Conservation (phyloP, 2,888 invertebrate species). For the Aphidoletes aphidimyza region DNA sequence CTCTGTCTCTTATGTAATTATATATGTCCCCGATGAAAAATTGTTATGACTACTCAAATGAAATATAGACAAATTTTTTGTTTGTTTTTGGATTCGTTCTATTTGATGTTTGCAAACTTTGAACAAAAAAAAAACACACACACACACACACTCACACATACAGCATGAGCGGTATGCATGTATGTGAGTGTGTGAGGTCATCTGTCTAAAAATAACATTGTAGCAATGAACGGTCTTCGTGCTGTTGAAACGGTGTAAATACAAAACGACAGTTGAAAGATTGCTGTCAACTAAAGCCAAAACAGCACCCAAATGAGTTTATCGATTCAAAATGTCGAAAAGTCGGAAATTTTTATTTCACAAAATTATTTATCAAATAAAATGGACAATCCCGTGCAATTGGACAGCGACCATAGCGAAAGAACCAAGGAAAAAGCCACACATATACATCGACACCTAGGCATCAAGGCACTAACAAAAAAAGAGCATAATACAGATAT, state of each 20-base stretch:
- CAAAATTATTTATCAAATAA: not conserved
- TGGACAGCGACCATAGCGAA: not conserved
- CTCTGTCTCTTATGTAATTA: slow-evolving; percentile 32
- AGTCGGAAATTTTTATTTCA: not conserved
- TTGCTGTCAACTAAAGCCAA: slow-evolving; percentile 26
- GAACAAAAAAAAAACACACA: not conserved
- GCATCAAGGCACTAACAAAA: not conserved
- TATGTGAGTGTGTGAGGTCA: slow-evolving; percentile 30
- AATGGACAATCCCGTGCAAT: too few relatives aligned
- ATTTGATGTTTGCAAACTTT: not conserved
- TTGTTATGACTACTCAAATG: slow-evolving; percentile 11
- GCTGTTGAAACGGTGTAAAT: not conserved
- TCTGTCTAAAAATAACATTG: not conserved
- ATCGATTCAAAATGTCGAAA: slow-evolving; percentile 1
- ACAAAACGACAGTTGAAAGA: not conserved
- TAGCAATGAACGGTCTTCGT: not conserved
- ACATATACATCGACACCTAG: not conserved
- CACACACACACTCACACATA: too few relatives aligned
- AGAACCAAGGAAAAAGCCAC: not conserved
- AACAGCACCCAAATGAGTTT: not conserved
- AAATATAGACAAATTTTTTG: slow-evolving; percentile 6
- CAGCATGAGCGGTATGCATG: too few relatives aligned
- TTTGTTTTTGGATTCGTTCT: not conserved
- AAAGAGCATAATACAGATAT: not conserved
- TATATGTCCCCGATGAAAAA: not conserved